These are phyloP conservation scores for Brachyhypopomus gauderio DNA, from an alignment of 2,113 vertebrate species.

Conservation along the genomic window DNA sequence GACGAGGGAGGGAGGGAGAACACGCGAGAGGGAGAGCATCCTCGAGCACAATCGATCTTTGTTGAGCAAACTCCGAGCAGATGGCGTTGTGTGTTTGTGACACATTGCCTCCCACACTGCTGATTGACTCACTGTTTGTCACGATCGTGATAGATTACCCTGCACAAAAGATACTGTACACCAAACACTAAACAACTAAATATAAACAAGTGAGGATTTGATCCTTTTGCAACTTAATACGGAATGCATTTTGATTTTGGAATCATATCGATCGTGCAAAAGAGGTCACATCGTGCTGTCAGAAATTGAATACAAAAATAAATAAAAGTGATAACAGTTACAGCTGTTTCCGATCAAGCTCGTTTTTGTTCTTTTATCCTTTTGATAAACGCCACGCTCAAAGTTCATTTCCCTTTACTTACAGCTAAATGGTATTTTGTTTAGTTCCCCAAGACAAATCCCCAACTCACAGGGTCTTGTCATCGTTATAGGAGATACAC, in stretches of 20 bases:
- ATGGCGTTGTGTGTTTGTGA: slow-evolving; percentile 60
- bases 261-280: slow-evolving; percentile 14
- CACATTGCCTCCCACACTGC: slow-evolving; percentile 60
- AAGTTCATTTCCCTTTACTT: slow-evolving; percentile 13
- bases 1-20: slow-evolving; percentile 29
- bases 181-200: slow-evolving; percentile 51
- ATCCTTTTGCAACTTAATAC: slow-evolving; percentile 26
- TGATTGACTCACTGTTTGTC: slow-evolving; percentile 63
- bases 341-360: neutral
- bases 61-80: slow-evolving; percentile 65
- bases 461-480: slow-evolving; percentile 26
- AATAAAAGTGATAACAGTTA: neutral
- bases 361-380: neutral
- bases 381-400: neutral
- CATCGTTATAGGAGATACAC: slow-evolving; percentile 32
- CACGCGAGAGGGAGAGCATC: slow-evolving; percentile 51
- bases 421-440: slow-evolving; percentile 17
- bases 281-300: neutral
- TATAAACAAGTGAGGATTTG: slow-evolving; percentile 49
- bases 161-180: slow-evolving; percentile 53
- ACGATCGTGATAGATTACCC: slow-evolving; percentile 58
- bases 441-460: slow-evolving; percentile 23
- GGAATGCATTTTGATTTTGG: slow-evolving; percentile 6
- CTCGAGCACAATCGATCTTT: slow-evolving; percentile 63
- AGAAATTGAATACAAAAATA: neutral